Base-by-base conservation (phyloP, 2,888 invertebrate genomes). In the Dione vanillae region DNA sequence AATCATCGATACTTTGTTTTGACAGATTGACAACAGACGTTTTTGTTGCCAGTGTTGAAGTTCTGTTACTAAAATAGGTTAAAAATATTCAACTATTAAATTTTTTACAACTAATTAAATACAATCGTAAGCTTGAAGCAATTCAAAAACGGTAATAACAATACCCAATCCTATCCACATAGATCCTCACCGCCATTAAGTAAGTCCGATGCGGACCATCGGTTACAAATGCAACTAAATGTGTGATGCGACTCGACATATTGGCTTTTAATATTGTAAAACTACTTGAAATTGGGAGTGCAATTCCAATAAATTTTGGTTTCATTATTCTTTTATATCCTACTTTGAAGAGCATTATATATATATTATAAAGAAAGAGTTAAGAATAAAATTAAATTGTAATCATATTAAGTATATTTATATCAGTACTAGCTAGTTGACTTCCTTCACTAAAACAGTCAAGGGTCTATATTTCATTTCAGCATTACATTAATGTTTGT, bases 191-290 rank as follows among this genome's bases (percentile, higher is more conserved):
- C 3, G 41, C 40, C 54, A 51, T 72, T 72, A 61, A 69, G 82
- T 52, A 35, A 43, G n/a, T 43, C 52, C 54, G 41, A 16, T 43
- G 67, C 66, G 68, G 51, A 16, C 62, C 41, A 73, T 73, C 56
- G 49, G 27, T 69, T 72, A 72, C 54, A 65, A 54, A 56, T 45
- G 72, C 67, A 51, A 40, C 52, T 65, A 35, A 43, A 54, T 54
- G 70, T 74, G 67, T 74, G 67, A 74, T 72, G 43, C 11, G 69
- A 58, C 16, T 62, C 65, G 72, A 74, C 69, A 41, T 62, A 81
- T 76, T 79, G 77, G 78, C 80, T 77, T 77, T 78, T 77, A 68
- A 70, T 70, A 45, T 62, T 47, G 62, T 14, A 16, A 43, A 61
- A 20, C 20, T 45, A 61, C 27, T 10, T 43, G 16, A 35, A 20